phyloP scores from a whole-genome alignment of 2,797 vertebrate genomes.

The Tauraco hartlaubi region DNA sequence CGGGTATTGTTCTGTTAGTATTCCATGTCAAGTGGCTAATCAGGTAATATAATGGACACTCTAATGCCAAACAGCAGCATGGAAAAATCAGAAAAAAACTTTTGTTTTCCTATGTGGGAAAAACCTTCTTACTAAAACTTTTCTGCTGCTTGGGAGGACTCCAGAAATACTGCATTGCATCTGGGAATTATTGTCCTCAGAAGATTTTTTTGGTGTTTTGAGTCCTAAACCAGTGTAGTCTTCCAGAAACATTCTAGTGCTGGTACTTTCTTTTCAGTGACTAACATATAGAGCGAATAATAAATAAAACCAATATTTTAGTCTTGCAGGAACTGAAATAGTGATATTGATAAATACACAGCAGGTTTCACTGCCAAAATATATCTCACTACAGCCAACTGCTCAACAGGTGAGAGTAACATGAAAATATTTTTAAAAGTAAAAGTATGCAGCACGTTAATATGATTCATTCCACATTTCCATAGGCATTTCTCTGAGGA shows the following conservation, averaged over 20 bases:
- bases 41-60: conserved; percentile 27
- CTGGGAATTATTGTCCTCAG: conserved; percentile 53
- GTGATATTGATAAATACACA: background rate
- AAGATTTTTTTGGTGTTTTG: background rate
- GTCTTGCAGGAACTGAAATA: background rate
- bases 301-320: background rate
- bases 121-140: background rate
- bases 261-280: background rate
- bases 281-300: background rate
- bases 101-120: conserved; percentile 31
- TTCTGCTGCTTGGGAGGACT: conserved; percentile 32
- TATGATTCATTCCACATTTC: background rate
- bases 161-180: conserved; percentile 42
- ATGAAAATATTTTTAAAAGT: background rate
- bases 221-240: background rate
- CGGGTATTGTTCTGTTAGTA: conserved; percentile 43
- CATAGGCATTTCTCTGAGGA: background rate
- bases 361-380: background rate
- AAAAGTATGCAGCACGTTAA: background rate
- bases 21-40: conserved; percentile 45
- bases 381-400: background rate
- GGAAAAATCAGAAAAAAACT: conserved; percentile 23
- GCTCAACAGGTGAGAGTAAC: background rate
- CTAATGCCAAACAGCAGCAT: conserved; percentile 28
- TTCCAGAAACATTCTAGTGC: background rate